Evolutionary conservation across 2,888 invertebrate species (phyloP).

Genomic region (Rotaria sp.): DNA sequence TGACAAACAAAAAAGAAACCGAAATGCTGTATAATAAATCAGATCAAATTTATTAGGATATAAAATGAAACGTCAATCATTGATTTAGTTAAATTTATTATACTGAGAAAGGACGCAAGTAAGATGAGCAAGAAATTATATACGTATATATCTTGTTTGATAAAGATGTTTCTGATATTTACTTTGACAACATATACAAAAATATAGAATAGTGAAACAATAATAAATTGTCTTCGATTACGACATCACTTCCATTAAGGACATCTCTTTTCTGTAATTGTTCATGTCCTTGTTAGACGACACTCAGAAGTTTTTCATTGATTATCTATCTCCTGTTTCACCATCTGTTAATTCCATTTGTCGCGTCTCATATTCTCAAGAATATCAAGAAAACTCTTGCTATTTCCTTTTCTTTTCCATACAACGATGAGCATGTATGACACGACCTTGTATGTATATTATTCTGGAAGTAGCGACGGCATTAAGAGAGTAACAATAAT

Average conservation of each 20-base stretch:
- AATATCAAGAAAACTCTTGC: neutral
- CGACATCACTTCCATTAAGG: conserved; percentile 7
- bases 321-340: conserved; percentile 3
- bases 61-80: neutral
- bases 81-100: neutral
- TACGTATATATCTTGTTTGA: neutral
- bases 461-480: neutral
- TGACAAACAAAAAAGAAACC: neutral
- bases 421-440: neutral
- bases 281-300: conserved; percentile 5
- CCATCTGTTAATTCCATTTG: conserved; percentile 9
- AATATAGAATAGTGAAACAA: neutral
- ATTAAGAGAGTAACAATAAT: neutral
- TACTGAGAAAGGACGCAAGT: neutral
- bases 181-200: neutral
- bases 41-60: neutral
- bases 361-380: neutral
- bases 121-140: neutral
- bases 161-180: neutral
- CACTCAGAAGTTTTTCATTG: conserved; percentile 1
- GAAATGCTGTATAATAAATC: neutral
- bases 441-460: neutral
- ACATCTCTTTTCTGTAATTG: neutral
- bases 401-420: neutral
- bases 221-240: neutral